Percentiles rank a stretch among this genome's conserved stretches.
These are phyloP conservation scores for Campopleginae sp. DNA, from an alignment of 2,888 invertebrate species.

Conservation along the genomic window DNA sequence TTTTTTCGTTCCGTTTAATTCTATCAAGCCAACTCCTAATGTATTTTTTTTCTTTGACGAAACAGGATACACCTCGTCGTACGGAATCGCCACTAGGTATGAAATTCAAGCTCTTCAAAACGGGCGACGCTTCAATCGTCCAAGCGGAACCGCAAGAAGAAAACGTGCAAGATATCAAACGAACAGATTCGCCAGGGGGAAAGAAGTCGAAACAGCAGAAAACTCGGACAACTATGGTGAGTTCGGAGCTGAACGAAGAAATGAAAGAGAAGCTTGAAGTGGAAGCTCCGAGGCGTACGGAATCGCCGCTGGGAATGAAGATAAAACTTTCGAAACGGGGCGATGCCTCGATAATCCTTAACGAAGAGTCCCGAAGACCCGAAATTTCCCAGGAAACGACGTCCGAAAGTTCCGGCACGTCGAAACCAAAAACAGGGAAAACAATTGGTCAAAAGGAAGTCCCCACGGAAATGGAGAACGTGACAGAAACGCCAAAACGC, in stretches of 20 bases:
- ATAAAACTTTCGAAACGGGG: conserved; percentile 69
- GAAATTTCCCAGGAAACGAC: conserved; percentile 69
- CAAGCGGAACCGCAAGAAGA: conserved; percentile 68
- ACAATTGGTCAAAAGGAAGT: conserved; percentile 69
- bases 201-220: conserved; percentile 72
- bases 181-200: conserved; percentile 76
- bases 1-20: background rate
- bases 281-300: conserved; percentile 72
- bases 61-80: conserved; percentile 68
- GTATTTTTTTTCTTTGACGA: background rate
- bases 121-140: conserved; percentile 71
- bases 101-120: conserved; percentile 79
- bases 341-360: conserved; percentile 78
- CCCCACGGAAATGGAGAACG: conserved; percentile 10
- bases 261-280: conserved; percentile 72
- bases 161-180: conserved; percentile 67
- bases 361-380: conserved; percentile 74
- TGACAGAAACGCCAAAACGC: conserved; percentile 45
- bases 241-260: conserved; percentile 67
- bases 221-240: conserved; percentile 61
- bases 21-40: background rate
- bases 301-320: conserved; percentile 71
- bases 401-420: conserved; percentile 75
- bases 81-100: conserved; percentile 78
- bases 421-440: conserved; percentile 65